phyloP scores from a whole-genome alignment of 2,888 invertebrate genomes.

The Anorthoa munda region DNA sequence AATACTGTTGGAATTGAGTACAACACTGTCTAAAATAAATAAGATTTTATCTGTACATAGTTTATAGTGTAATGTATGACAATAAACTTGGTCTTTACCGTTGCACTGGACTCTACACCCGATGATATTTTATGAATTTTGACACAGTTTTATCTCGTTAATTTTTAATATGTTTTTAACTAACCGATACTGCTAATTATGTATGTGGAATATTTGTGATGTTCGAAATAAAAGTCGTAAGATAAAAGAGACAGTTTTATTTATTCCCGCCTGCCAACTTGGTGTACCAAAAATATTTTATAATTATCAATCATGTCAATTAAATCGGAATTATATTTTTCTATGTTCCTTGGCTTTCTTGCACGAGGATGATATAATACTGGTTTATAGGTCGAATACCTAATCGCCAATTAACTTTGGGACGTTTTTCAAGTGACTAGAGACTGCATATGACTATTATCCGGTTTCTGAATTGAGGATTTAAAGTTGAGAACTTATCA shows the following conservation, averaged over 20 bases:
- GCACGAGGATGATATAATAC: background rate
- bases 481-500: too few relatives aligned
- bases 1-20: slow-evolving; percentile 45
- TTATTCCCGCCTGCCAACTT: background rate
- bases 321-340: slow-evolving; percentile 51
- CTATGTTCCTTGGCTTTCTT: slow-evolving; percentile 7
- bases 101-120: slow-evolving; percentile 39
- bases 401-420: background rate
- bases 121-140: slow-evolving; percentile 65
- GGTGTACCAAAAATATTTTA: slow-evolving; percentile 52
- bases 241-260: slow-evolving; percentile 57
- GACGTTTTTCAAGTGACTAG: background rate
- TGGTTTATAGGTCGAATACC: background rate
- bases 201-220: slow-evolving; percentile 85
- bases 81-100: slow-evolving; percentile 48
- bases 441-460: background rate
- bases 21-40: slow-evolving; percentile 43
- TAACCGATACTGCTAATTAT: slow-evolving; percentile 75
- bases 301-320: slow-evolving; percentile 53
- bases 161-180: slow-evolving; percentile 69
- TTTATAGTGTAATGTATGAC: slow-evolving; percentile 48
- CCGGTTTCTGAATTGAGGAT: too few relatives aligned
- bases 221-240: slow-evolving; percentile 82
- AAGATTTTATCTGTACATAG: slow-evolving; percentile 42
- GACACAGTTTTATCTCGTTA: slow-evolving; percentile 69